Conservation (phyloP, 2,797 vertebrate genomes). For the Antennarius maculatus region DNA sequence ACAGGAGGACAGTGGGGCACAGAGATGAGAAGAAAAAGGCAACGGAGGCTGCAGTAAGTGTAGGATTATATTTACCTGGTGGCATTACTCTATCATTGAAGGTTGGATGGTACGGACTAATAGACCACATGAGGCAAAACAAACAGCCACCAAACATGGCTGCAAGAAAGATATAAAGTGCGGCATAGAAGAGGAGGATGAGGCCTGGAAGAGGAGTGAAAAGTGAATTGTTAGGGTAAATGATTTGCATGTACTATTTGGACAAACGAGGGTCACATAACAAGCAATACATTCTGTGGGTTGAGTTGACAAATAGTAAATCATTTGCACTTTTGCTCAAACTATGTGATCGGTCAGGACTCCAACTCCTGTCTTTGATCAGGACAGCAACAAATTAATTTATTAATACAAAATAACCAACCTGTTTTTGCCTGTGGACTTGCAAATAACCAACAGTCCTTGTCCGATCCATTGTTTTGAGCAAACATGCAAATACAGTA, state of each 20-base stretch:
- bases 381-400: slow-evolving; percentile 58
- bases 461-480: slow-evolving; percentile 23
- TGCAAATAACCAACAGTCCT: slow-evolving; percentile 27
- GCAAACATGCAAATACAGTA: slow-evolving; percentile 24
- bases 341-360: slow-evolving; percentile 35
- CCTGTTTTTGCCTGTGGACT: slow-evolving; percentile 16
- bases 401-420: slow-evolving; percentile 40
- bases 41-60: not conserved
- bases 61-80: slow-evolving; percentile 85
- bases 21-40: slow-evolving; percentile 1
- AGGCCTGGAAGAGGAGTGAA: slow-evolving; percentile 80
- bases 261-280: slow-evolving; percentile 32
- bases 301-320: slow-evolving; percentile 15
- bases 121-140: slow-evolving; percentile 92
- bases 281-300: slow-evolving; percentile 15
- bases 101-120: slow-evolving; percentile 92
- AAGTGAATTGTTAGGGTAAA: not conserved
- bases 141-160: slow-evolving; percentile 95
- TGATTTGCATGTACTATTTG: slow-evolving; percentile 6
- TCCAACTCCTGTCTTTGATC: slow-evolving; percentile 57
- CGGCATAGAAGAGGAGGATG: slow-evolving; percentile 92
- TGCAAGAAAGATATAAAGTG: slow-evolving; percentile 92
- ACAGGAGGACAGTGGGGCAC: slow-evolving; percentile 29
- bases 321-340: slow-evolving; percentile 28
- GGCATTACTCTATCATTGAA: slow-evolving; percentile 93